A percentile compares a stretch with the other conserved stretches of the same genome.
These are phyloP conservation scores for Aldabrachelys gigantea DNA, from an alignment of 2,113 vertebrate species.

Conservation along the genomic window DNA sequence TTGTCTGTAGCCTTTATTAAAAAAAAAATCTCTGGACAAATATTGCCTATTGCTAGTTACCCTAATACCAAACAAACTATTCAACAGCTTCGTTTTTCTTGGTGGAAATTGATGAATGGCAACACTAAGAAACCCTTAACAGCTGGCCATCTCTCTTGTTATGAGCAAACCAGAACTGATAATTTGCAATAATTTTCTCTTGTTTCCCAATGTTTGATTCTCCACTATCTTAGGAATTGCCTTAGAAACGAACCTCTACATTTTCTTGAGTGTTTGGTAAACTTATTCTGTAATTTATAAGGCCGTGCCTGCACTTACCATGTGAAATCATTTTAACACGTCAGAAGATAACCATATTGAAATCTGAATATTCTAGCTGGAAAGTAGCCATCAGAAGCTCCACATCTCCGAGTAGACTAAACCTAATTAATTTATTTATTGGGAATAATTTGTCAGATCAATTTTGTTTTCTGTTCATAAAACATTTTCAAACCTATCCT, in stretches of 20 bases:
- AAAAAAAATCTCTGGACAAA: neutral
- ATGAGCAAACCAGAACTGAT: neutral
- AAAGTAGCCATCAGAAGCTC: neutral
- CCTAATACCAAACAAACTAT: neutral
- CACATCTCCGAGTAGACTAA: neutral
- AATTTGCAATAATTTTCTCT: neutral
- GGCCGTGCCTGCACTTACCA: neutral
- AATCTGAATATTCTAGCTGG: neutral
- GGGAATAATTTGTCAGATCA: neutral
- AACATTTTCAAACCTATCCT: neutral
- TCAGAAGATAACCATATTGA: neutral
- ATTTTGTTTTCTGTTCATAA: neutral
- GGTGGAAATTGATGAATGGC: neutral
- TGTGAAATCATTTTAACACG: neutral
- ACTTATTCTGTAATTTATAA: neutral
- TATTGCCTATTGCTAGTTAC: neutral
- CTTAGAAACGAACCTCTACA: neutral
- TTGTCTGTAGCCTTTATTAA: neutral
- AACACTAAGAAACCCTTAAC: neutral
- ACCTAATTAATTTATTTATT: fast-evolving
- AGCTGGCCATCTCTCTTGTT: neutral
- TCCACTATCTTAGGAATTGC: neutral
- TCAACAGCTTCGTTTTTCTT: neutral
- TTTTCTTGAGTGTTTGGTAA: neutral
- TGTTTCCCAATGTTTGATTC: neutral